phyloP scores from a whole-genome alignment of 2,888 invertebrate species.

The Rhagium mordax region DNA sequence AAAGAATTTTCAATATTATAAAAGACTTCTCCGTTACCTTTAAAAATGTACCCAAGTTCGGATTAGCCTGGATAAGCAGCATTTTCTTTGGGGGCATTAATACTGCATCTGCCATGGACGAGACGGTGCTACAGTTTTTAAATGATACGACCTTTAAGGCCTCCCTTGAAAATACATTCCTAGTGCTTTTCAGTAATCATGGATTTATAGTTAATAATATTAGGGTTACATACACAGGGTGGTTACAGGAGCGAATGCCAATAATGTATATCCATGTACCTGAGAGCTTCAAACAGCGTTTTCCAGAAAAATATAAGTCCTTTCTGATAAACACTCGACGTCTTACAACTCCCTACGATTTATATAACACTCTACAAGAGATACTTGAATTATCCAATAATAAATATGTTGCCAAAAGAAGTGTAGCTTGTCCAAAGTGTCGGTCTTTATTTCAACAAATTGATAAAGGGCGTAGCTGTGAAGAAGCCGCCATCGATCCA shows the following conservation, averaged over 20 bases:
- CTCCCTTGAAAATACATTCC: constrained; percentile 77
- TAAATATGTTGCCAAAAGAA: constrained; percentile 59
- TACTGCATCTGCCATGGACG: constrained; percentile 80
- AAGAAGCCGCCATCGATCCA: constrained; percentile 77
- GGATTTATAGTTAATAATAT: constrained; percentile 85
- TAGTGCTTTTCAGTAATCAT: constrained; percentile 85
- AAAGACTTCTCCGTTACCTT: constrained; percentile 74
- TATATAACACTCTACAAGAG: constrained; percentile 82
- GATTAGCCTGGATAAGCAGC: constrained; percentile 85
- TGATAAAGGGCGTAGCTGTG: constrained; percentile 76
- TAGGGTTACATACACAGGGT: constrained; percentile 80
- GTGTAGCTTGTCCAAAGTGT: constrained; percentile 77
- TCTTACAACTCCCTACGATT: constrained; percentile 83
- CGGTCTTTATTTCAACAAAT: constrained; percentile 78
- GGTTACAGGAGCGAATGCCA: constrained; percentile 87
- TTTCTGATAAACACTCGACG: constrained; percentile 77
- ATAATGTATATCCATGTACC: constrained; percentile 82
- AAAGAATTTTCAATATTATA: constrained; percentile 80
- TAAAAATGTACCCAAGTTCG: constrained; percentile 77
- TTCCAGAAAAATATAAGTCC: constrained; percentile 74
- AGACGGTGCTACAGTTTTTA: constrained; percentile 75
- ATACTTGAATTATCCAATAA: constrained; percentile 73
- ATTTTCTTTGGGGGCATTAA: constrained; percentile 83
- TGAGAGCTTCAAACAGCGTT: constrained; percentile 72
- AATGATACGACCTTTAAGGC: constrained; percentile 75